Conservation (phyloP, 2,888 invertebrate species). For the Chirona hameri region DNA sequence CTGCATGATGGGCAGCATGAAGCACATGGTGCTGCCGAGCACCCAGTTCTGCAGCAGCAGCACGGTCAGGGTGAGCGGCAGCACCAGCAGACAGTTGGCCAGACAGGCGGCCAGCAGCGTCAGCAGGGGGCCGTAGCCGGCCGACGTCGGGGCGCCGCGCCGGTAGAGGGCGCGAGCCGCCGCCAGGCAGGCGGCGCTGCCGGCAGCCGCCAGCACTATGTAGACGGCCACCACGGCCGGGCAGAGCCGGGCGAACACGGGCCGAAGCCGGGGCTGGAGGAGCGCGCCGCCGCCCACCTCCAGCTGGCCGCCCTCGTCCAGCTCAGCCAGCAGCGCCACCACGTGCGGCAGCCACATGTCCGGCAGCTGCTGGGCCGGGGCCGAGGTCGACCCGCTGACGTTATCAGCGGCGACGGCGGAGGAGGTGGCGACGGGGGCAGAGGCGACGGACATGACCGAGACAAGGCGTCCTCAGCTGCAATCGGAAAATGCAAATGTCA, state of each 20-base stretch:
- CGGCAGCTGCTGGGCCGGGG: background rate
- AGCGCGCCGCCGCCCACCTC: background rate
- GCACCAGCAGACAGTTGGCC: slow-evolving; percentile 62
- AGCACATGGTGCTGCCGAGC: slow-evolving; percentile 66
- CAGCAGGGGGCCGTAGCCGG: background rate
- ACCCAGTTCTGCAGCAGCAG: slow-evolving; percentile 68
- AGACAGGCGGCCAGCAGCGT: slow-evolving; percentile 47
- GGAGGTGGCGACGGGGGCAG: background rate
- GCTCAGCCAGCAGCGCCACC: background rate
- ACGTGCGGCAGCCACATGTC: slow-evolving; percentile 13
- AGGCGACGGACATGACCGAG: background rate
- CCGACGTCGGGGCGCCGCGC: background rate
- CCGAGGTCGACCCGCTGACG: background rate
- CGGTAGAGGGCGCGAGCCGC: background rate
- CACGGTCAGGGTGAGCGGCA: slow-evolving; percentile 65
- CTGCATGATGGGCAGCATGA: slow-evolving; percentile 69
- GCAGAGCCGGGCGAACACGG: background rate
- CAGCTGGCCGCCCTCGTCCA: background rate
- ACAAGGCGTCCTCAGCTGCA: background rate
- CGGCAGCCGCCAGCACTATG: background rate
- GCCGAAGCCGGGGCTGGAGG: background rate
- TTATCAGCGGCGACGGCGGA: background rate
- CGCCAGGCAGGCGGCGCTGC: background rate
- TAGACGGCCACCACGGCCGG: background rate
- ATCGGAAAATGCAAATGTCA: no score